Evolutionary conservation across 2,797 vertebrate genomes (phyloP).

Genomic region (Thalassophryne amazonica): DNA sequence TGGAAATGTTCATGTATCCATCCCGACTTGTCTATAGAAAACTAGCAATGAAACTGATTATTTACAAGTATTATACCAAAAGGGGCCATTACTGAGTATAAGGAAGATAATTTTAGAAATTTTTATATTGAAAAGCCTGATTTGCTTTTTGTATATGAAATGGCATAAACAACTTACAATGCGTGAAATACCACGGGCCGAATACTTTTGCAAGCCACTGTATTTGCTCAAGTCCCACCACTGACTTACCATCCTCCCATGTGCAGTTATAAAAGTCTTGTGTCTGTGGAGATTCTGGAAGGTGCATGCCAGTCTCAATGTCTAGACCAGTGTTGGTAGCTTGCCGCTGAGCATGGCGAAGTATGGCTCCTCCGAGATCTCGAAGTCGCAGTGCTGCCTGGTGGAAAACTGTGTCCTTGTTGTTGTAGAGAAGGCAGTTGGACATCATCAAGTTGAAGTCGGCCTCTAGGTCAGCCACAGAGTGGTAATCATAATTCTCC

Average conservation of each 20-base stretch:
- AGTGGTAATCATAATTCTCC: slow-evolving; percentile 89
- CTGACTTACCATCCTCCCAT: slow-evolving; percentile 91
- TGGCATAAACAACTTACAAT: too few species aligned
- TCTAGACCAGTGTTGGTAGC: slow-evolving; percentile 91
- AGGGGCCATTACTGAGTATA: too few species aligned
- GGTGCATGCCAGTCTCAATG: slow-evolving; percentile 86
- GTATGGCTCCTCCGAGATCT: slow-evolving; percentile 88
- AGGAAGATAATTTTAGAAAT: too few species aligned
- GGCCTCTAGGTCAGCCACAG: slow-evolving; percentile 90
- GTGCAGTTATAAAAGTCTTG: slow-evolving; percentile 91
- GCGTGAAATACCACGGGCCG: too few species aligned
- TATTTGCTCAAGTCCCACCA: background rate
- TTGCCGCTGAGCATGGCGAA: slow-evolving; percentile 91
- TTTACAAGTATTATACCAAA: too few species aligned
- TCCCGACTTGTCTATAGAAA: too few species aligned
- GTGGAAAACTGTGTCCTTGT: slow-evolving; percentile 96
- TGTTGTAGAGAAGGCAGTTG: slow-evolving; percentile 98
- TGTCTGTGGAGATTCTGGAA: slow-evolving; percentile 86
- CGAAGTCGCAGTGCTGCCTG: slow-evolving; percentile 89
- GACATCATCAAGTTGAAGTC: slow-evolving; percentile 98
- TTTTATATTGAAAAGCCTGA: too few species aligned
- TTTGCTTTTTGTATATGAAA: too few species aligned
- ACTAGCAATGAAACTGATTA: too few species aligned
- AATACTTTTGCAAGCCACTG: too few species aligned
- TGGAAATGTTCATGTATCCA: too few species aligned